Evolutionary conservation across 1,140 invertebrate genomes (phyloP), one percentile per base, ranked within the genome.

Genomic region (Drosophila paulistorum): DNA sequence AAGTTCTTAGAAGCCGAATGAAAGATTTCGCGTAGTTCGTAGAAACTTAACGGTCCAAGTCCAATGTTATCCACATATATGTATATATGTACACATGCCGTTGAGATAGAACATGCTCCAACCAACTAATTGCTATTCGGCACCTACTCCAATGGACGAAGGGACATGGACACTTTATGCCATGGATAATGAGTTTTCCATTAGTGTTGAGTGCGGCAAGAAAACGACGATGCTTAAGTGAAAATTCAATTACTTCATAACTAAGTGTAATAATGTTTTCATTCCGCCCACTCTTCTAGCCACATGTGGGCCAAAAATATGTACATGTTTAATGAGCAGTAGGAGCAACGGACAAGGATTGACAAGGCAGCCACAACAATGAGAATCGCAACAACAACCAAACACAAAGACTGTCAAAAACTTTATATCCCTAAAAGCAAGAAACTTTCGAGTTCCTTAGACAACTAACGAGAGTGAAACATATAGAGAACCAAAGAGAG

Each of bases 111-210:
- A 51, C 45, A 51, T 51, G 17, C 45, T 23, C 17, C 7, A 10
- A 20, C 17, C 20, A 51, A 51, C 45, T 51, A 51, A 51, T 51
- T 51, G 45, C 45, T 51, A 23, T 48, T 17, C 2, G 6, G 45
- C 45, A 51, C 17, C 17, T 51, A 51, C 17, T 51, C 55, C 17
- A 14, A n/a, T 45, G 20, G n/a, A 17, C 71, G 39, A 13, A 11
- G 10, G n/a, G 30, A 30, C 30, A 7, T 17, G 45, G n/a, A 11
- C 33, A 57, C 23, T 35, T 55, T 76, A 23, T 69, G 11, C 64
- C 39, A 58, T 20, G 74, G 70, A 82, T 86, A 83, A 86, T 87
- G 83, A 83, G 68, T 83, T 87, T 87, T 86, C 83, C 84, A 87
- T 87, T 89, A 87, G 84, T 68, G 77, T 63, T 71, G 74, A 87